Base-by-base conservation (phyloP, 2,888 invertebrate genomes). In the Apamea monoglypha region DNA sequence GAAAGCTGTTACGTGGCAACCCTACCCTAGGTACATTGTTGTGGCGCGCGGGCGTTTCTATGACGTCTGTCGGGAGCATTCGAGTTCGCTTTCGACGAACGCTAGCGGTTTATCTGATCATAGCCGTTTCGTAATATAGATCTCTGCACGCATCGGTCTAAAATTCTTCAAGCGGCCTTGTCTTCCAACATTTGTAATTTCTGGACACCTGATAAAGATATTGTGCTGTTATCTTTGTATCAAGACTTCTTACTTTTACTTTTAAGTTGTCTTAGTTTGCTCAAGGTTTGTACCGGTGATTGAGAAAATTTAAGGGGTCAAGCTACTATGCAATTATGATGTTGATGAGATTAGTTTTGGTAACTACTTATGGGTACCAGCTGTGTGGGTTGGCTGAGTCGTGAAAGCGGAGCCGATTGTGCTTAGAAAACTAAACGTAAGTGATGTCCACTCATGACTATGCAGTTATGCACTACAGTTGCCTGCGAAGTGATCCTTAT, bases 31-130 rank as follows among this genome's bases (percentile, higher is more conserved):
- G 78, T 73, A 83, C 78, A 87, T 81, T 85, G 87, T 86, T 87
- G 81, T 88, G 87, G 87, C 83, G 80, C 81, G 80, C 89, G 86
- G 88, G 86, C 88, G 87, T 88, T 89, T 87, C 86, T 88, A 88
- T 90, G 92, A 92, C 91, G 91, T 91, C 91, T 89, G 83, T 92
- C 94, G 92, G 92, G 91, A 92, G 92, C 90, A 90, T 90, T 84
- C 86, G 88, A 89, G 87, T 91, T 94, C 92, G 91, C 93, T 94
- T 94, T 94, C 94, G 91, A 91, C 90, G 90, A 89, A 90, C 90
- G 88, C 91, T 92, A 91, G 91, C 92, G 86, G 90, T 91, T 94
- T 96, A 96, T 96, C 96, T 94, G 96, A 96, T 96, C 93, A 80
- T 75, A 89, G 80, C 83, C 80, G 90, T 96, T 95, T 94, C 94